Evolutionary conservation across 1,140 invertebrate genomes (phyloP), one percentile per base, ranked within the genome.

Genomic region (Philopotamus ludificatus): DNA sequence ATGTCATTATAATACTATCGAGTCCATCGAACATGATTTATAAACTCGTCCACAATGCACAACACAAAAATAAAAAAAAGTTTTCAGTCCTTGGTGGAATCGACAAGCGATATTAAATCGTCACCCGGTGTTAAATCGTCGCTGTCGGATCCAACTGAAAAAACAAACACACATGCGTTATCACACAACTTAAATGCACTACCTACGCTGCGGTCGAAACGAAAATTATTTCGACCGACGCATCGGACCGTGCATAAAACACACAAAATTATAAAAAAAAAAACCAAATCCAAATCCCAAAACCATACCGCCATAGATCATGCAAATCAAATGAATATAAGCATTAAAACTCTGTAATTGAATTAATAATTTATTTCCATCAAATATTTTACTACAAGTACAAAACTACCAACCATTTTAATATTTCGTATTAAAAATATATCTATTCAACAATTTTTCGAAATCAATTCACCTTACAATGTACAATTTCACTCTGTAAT

Each of bases 131-230:
- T 21, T n/a, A 21, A 47, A 44, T 60, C 57, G 23, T 23, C 10
- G 3, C 47, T 42, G 25, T 39, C 18, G 16, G 4, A 21, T 57
- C 41, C 41, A 7, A 26, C 57, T 60, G 57, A 26, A 60, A 60
- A 60, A 60, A 60, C 21, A 60, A 60, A 60, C 16, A 60, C 9
- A 60, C 57, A 60, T 60, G 57, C 57, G 47, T 60, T 60, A 60
- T 57, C n/a, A 55, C 21, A 57, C 54, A 57, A 26, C 51, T 55
- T 26, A 42, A 57, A 34, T 7, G 23, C 15, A 57, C 47, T 12
- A 44, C 12, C n/a, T 2, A 12, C n/a, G n/a, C n/a, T n/a, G n/a
- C n/a, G n/a, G n/a, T n/a, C n/a, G n/a, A n/a, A n/a, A n/a, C n/a
- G n/a, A n/a, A n/a, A n/a, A n/a, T n/a, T n/a, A n/a, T n/a, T n/a